Percentiles rank a stretch among this genome's conserved stretches.
These are phyloP conservation scores for Spinibarbus caldwelli DNA, from an alignment of 2,797 vertebrate species.

Conservation along the genomic window DNA sequence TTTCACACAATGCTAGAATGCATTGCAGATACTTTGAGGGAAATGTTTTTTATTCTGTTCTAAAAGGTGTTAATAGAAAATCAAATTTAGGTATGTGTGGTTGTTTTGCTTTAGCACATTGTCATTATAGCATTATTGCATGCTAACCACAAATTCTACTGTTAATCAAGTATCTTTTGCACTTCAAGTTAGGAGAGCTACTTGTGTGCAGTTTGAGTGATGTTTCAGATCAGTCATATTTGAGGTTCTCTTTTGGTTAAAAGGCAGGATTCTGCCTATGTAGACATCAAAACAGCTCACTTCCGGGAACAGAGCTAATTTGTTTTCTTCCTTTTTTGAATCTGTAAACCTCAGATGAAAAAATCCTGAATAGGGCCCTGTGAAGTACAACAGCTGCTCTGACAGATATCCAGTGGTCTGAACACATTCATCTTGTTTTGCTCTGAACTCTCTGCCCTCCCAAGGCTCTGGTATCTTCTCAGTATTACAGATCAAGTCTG, in stretches of 20 bases:
- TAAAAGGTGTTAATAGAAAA: background rate
- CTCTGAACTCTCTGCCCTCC: background rate
- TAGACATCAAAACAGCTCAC: background rate
- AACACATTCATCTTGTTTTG: conserved; percentile 35
- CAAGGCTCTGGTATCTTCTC: conserved; percentile 18
- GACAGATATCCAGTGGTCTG: conserved; percentile 16
- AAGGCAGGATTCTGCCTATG: background rate
- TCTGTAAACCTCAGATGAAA: conserved; percentile 1
- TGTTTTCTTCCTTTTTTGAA: background rate
- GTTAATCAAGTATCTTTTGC: background rate
- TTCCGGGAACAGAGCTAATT: background rate
- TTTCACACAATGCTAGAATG: background rate
- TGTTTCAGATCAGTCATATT: background rate
- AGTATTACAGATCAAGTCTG: conserved; percentile 31
- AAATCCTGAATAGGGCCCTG: background rate
- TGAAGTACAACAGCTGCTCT: conserved; percentile 16
- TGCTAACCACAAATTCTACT: background rate
- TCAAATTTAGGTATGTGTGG: background rate
- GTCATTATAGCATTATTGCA: too few relatives aligned
- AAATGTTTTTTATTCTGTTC: background rate
- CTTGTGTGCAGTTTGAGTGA: background rate
- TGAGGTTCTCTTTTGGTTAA: background rate
- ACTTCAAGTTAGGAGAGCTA: background rate
- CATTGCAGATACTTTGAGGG: background rate
- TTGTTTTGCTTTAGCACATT: background rate